These are phyloP conservation scores for Cantharis lateralis DNA, from an alignment of 2,888 invertebrate genomes.

Conservation along the genomic window DNA sequence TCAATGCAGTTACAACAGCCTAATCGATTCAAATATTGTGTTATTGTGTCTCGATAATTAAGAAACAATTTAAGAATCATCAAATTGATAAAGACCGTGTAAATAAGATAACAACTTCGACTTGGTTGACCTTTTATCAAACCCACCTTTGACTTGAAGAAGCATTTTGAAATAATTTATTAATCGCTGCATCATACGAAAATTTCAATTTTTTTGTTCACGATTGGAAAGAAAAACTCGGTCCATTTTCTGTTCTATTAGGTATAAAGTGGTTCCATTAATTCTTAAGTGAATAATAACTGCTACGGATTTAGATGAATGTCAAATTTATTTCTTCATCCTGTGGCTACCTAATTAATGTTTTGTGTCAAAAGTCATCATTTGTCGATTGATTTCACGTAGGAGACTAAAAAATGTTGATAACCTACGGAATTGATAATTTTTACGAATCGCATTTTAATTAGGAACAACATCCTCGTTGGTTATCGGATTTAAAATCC, in stretches of 20 bases:
- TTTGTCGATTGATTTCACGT: neutral
- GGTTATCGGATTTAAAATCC: neutral
- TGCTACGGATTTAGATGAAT: neutral
- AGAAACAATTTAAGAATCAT: slow-evolving; percentile 5
- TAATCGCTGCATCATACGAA: neutral
- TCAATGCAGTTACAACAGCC: neutral
- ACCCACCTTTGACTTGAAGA: slow-evolving; percentile 8
- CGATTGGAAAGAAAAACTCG: neutral
- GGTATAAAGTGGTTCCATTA: slow-evolving; percentile 10
- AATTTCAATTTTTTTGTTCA: neutral
- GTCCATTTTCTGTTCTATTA: neutral
- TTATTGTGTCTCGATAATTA: neutral
- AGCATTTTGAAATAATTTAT: slow-evolving; percentile 3
- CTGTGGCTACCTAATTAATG: neutral
- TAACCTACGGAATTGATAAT: neutral
- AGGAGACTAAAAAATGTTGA: neutral
- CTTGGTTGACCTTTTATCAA: slow-evolving; percentile 7
- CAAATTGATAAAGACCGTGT: slow-evolving; percentile 7
- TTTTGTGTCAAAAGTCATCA: neutral
- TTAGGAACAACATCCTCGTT: neutral
- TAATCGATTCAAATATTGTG: neutral
- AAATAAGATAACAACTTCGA: slow-evolving; percentile 11
- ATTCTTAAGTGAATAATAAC: slow-evolving; percentile 14
- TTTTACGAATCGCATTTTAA: neutral
- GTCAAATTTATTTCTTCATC: slow-evolving; percentile 11